Percentiles rank a stretch among this genome's conserved stretches.
phyloP scores from a whole-genome alignment of 2,113 vertebrate species.

The Collichthys lucidus region DNA sequence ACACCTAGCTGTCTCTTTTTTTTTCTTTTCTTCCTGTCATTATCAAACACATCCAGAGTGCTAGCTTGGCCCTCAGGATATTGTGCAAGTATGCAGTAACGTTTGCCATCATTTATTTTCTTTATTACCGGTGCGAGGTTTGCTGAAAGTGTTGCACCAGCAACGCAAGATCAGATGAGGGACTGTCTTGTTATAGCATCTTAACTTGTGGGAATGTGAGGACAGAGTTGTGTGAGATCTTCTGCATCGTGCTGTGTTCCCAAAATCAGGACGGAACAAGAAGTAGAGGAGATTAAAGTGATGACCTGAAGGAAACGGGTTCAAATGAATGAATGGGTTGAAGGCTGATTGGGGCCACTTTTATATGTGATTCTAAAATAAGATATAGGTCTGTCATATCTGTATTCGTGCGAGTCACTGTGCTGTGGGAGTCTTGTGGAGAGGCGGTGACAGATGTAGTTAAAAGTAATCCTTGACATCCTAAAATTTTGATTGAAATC shows the following conservation, averaged over 20 bases:
- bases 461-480: too few species aligned
- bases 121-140: conserved; percentile 40
- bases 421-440: too few species aligned
- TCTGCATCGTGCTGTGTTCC: not conserved
- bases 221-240: not conserved
- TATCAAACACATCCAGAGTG: conserved; percentile 71
- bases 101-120: not conserved
- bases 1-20: conserved; percentile 63
- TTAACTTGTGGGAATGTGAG: not conserved
- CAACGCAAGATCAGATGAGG: conserved; percentile 28
- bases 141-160: conserved; percentile 40
- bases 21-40: conserved; percentile 47
- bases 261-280: not conserved
- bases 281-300: not conserved
- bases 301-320: not conserved
- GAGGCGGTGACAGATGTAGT: too few species aligned
- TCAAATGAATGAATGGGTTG: not conserved
- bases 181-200: not conserved
- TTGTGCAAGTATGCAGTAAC: conserved; percentile 9
- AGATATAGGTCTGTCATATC: too few species aligned
- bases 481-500: too few species aligned
- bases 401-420: too few species aligned
- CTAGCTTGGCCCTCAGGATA: conserved; percentile 40
- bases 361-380: too few species aligned
- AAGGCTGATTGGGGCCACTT: too few species aligned